Conservation (phyloP, 2,888 invertebrate genomes). For the Cantharis flavilabris region DNA sequence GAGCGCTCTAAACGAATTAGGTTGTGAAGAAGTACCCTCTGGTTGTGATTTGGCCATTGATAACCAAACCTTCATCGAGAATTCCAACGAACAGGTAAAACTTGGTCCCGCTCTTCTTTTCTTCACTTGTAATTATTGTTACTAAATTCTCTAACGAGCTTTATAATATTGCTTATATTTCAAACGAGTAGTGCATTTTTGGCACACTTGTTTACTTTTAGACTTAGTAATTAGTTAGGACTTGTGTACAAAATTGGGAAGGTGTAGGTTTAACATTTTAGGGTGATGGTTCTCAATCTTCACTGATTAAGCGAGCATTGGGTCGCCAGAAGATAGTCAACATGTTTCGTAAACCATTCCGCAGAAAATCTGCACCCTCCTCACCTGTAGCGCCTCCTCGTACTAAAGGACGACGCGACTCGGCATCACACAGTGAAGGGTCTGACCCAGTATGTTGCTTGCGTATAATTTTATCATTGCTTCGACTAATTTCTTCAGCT, state of each 20-base stretch:
- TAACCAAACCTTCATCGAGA: conserved; percentile 67
- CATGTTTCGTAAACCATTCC: conserved; percentile 69
- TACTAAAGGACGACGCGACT: conserved; percentile 51
- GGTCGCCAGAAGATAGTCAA: conserved; percentile 65
- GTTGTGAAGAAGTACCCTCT: conserved; percentile 85
- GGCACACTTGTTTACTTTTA: neutral
- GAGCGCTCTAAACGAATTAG: conserved; percentile 82
- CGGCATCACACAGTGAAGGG: conserved; percentile 52
- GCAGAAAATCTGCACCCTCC: conserved; percentile 69
- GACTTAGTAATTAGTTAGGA: neutral
- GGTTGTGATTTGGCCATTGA: conserved; percentile 74
- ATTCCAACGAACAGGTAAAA: conserved; percentile 67
- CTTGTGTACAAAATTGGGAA: neutral
- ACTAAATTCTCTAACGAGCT: neutral
- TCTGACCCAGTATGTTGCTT: conserved; percentile 51
- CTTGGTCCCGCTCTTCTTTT: neutral
- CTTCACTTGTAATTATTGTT: neutral
- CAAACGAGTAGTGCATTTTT: neutral
- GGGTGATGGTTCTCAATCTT: conserved; percentile 61
- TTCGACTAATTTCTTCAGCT: neutral
- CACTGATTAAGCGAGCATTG: conserved; percentile 61
- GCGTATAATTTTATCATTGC: conserved; percentile 5
- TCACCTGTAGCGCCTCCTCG: conserved; percentile 67
- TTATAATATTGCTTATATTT: neutral
- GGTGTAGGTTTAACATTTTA: conserved; percentile 39